Evolutionary conservation across 2,797 vertebrate genomes (phyloP), one percentile per base, ranked within the genome.

Genomic region (Sparidentex hasta): DNA sequence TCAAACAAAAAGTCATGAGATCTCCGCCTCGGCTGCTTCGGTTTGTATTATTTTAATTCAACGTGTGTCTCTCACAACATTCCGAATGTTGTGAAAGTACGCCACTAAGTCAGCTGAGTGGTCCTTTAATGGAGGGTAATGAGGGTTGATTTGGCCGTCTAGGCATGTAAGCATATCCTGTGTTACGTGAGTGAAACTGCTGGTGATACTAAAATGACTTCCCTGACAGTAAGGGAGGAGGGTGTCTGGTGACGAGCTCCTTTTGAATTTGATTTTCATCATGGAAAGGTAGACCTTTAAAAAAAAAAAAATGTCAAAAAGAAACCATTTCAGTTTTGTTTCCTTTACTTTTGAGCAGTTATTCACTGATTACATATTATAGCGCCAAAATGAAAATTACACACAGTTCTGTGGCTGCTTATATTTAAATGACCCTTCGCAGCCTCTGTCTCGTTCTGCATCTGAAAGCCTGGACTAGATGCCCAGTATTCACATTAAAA

Each of bases 381-480:
- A 11, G 9, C 38, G 3, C 11, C 38, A 11, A 38, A 38, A 38
- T 38, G 38, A 25, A 50, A 41, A 41, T 29, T 4, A 4, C 33
- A 43, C 44, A 51, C 25, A 38, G 5, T 25, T 43, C 7, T 2
- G 33, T 14, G 43, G 43, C 23, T 63, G 5, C 27, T 44, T 54
- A 7, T 29, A 41, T 63, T 51, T 46, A 47, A 74, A 52, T 50
- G 33, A 33, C 68, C 43, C 2, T 4, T 25, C 18, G 7, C 47
- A 76, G 73, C 74, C 72, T 71, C 38, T 52, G 54, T 59, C 48
- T 47, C 11, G 2, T 63, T 58, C 33, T 41, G 43, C 54, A 74
- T 27, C 21, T 43, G 21, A 65, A 61, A 58, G 46, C 29, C 38
- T 59, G 47, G 64, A 50, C 33, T 44, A 41, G 27, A n/a, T 0